Evolutionary conservation across 37 sponge, comb jelly and placozoan genomes (phyloP).

Genomic region (Bolinopsis microptera): DNA sequence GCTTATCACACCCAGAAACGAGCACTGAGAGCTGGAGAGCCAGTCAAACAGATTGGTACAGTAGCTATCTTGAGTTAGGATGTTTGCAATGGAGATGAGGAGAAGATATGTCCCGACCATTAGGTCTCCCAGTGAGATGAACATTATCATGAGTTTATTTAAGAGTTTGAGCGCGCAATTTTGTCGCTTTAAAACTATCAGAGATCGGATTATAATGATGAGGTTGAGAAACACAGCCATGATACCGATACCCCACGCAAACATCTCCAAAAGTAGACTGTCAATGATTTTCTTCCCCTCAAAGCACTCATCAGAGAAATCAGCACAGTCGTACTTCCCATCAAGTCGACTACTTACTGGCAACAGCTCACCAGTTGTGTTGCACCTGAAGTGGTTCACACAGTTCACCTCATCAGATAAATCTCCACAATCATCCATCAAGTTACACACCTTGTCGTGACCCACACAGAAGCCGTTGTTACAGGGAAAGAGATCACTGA

Average conservation of each 20-base stretch:
- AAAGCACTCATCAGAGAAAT: slow-evolving; percentile 41
- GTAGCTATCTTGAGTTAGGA: background rate
- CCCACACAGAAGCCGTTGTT: background rate
- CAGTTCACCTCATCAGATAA: background rate
- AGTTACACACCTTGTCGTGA: slow-evolving; percentile 14
- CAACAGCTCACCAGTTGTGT: background rate
- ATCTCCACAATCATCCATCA: slow-evolving; percentile 27
- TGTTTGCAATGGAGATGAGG: background rate
- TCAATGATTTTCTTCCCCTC: background rate
- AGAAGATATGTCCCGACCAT: slow-evolving; percentile 5
- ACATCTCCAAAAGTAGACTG: background rate
- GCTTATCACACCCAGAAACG: background rate
- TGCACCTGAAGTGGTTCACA: slow-evolving; percentile 1
- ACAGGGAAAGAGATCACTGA: background rate
- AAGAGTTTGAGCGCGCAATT: background rate
- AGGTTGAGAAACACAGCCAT: background rate
- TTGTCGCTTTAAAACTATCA: background rate
- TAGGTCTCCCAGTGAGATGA: background rate
- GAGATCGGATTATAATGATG: background rate
- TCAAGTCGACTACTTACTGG: background rate
- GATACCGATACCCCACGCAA: background rate
- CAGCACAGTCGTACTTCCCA: background rate
- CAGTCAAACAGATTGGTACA: background rate
- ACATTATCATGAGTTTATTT: background rate
- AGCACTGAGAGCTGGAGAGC: background rate